phyloP scores from a whole-genome alignment of 2,888 invertebrate genomes.

The Mesorhabditis belari region DNA sequence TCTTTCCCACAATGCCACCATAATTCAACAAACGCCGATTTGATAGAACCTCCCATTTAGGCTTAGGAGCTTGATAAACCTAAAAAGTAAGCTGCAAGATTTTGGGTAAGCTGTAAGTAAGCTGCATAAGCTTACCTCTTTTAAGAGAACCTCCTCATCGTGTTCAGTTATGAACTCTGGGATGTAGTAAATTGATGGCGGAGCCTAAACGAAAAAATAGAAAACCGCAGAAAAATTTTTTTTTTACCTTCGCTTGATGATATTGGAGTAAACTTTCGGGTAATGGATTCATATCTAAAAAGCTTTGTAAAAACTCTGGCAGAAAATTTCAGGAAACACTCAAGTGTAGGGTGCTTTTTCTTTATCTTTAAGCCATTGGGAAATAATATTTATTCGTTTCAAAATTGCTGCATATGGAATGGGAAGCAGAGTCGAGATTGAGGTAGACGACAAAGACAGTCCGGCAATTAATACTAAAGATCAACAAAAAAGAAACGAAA shows the following conservation, averaged over 20 bases:
- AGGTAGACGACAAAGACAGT: no score
- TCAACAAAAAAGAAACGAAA: no score
- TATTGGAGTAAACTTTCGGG: no score
- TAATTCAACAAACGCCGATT: slow-evolving; percentile 92
- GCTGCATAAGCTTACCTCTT: neutral
- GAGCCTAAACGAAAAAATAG: slow-evolving; percentile 21
- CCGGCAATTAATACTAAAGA: neutral
- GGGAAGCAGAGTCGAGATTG: no score
- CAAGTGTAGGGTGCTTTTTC: neutral
- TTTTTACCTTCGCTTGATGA: no score
- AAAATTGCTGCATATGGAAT: no score
- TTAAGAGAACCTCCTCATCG: slow-evolving; percentile 56
- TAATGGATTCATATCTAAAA: no score
- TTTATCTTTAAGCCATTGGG: neutral
- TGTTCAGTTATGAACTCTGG: slow-evolving; percentile 43
- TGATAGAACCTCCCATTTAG: slow-evolving; percentile 76
- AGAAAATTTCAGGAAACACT: neutral
- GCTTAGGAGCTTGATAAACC: slow-evolving; percentile 66
- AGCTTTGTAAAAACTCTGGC: neutral
- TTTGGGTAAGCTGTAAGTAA: neutral
- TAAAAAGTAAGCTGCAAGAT: slow-evolving; percentile 6
- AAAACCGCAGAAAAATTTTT: no score
- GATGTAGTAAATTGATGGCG: slow-evolving; percentile 41
- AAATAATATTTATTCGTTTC: neutral
- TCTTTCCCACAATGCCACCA: slow-evolving; percentile 86